A percentile compares a stretch with the other conserved stretches of the same genome.
These are phyloP conservation scores for Colostygia pectinataria DNA, from an alignment of 2,888 invertebrate genomes.

Conservation along the genomic window DNA sequence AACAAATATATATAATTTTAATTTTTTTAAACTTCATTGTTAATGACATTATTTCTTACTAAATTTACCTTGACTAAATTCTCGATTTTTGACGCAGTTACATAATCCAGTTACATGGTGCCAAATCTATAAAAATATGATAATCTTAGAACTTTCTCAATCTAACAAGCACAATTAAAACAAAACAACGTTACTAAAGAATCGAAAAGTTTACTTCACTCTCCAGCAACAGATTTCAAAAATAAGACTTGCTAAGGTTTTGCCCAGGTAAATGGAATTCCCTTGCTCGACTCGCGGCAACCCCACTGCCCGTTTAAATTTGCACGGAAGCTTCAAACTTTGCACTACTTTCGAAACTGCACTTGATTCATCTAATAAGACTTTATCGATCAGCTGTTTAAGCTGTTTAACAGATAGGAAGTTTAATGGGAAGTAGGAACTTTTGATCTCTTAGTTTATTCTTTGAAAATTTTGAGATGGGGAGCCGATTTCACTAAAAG, in stretches of 20 bases:
- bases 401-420: not conserved
- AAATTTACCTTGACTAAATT: too few species aligned
- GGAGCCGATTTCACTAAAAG: too few species aligned
- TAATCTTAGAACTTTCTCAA: too few species aligned
- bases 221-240: conserved; percentile 2
- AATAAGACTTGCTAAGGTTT: conserved; percentile 25
- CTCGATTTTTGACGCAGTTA: too few species aligned
- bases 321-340: conserved; percentile 41
- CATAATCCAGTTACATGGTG: too few species aligned
- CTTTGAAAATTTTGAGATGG: too few species aligned
- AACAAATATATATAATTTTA: too few species aligned
- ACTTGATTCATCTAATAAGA: conserved; percentile 19
- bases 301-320: conserved; percentile 50
- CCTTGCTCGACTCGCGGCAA: conserved; percentile 48
- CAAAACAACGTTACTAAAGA: not conserved
- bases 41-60: too few species aligned
- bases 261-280: conserved; percentile 60
- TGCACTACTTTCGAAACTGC: conserved; percentile 37
- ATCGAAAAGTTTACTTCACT: not conserved
- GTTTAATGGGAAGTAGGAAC: not conserved
- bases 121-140: too few species aligned
- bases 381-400: conserved; percentile 5
- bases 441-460: too few species aligned
- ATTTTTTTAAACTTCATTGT: too few species aligned
- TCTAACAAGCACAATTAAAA: too few species aligned